phyloP scores from a whole-genome alignment of 2,888 invertebrate species.

The Eristalis arbustorum region DNA sequence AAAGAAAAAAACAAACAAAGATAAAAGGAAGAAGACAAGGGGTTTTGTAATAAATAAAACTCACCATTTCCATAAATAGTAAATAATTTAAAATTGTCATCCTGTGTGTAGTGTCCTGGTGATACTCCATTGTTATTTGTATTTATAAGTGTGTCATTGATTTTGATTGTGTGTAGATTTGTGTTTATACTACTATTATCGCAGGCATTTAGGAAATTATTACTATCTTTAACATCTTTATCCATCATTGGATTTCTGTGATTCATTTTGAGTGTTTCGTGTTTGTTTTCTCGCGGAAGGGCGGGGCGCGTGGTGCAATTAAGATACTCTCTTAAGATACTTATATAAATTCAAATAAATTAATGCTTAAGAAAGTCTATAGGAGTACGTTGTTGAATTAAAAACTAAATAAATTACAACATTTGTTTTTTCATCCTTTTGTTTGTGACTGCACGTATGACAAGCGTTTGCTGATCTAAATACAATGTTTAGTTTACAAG shows the following conservation, averaged over 20 bases:
- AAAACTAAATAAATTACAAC: slow-evolving; percentile 65
- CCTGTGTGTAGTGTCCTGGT: slow-evolving; percentile 77
- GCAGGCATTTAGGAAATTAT: slow-evolving; percentile 71
- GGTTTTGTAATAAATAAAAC: slow-evolving; percentile 72
- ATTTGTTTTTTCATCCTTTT: slow-evolving; percentile 45
- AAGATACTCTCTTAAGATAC: neutral
- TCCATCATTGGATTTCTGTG: slow-evolving; percentile 43
- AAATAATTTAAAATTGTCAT: slow-evolving; percentile 80
- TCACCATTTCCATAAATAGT: slow-evolving; percentile 81
- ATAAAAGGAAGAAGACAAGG: slow-evolving; percentile 28
- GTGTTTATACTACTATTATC: slow-evolving; percentile 71
- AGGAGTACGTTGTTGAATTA: slow-evolving; percentile 27
- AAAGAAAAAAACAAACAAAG: neutral
- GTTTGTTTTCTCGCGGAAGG: slow-evolving; percentile 1
- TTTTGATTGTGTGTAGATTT: slow-evolving; percentile 73
- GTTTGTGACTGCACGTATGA: neutral
- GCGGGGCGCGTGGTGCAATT: neutral
- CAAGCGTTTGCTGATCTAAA: neutral
- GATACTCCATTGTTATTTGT: slow-evolving; percentile 75
- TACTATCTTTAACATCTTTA: slow-evolving; percentile 71
- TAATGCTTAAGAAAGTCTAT: slow-evolving; percentile 37
- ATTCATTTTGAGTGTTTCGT: slow-evolving; percentile 57
- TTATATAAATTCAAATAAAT: slow-evolving; percentile 36
- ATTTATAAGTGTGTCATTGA: slow-evolving; percentile 73
- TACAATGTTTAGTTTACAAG: slow-evolving; percentile 18